Base-by-base conservation (phyloP, 2,888 invertebrate genomes). In the Sceliomorpha sp. region DNA sequence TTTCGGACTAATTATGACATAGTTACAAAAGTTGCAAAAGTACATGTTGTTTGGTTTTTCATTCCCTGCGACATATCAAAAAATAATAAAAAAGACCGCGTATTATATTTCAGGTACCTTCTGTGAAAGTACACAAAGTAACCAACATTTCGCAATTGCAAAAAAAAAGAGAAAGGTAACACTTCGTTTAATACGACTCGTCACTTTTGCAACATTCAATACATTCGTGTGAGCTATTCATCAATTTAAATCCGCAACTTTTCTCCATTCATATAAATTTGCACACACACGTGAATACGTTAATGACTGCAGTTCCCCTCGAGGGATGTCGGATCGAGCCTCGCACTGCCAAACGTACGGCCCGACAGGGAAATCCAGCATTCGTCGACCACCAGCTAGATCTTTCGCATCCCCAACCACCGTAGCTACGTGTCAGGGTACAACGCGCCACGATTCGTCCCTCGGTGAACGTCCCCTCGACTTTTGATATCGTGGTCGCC, bases 351-450 rank as follows among this genome's bases (percentile, higher is more conserved):
- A 71, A 79, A 84, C 75, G 80, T 85, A 86, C 79, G 82, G 77
- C 81, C 80, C 85, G 85, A 84, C 81, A 81, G 85, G 85, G 85
- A 86, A 85, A 86, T 86, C 81, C 79, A 77, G 67, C 76, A 70
- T 59, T 68, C 73, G 76, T 71, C 55, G 64, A 58, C 44, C 60
- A 26, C 44, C 24, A 31, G 10, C 39, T 40, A 45, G 26, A 45
- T 58, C 50, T 63, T 63, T 55, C 55, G 42, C 36, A n/a, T 56
- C 47, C 40, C 55, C 32, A 58, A 29, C 4, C 29, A 7, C 3
- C 8, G 29, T 8, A 5, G 2, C 9, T 34, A 32, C 47, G 32
- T 44, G 31, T 63, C 66, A 45, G 63, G 34, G 40, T 50, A 50
- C 58, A 53, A 50, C 39, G 31, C 50, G 14, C 15, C 14, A 13